These are phyloP conservation scores for Protomyctophum bolini DNA, from an alignment of 2,113 vertebrate species.

Conservation along the genomic window DNA sequence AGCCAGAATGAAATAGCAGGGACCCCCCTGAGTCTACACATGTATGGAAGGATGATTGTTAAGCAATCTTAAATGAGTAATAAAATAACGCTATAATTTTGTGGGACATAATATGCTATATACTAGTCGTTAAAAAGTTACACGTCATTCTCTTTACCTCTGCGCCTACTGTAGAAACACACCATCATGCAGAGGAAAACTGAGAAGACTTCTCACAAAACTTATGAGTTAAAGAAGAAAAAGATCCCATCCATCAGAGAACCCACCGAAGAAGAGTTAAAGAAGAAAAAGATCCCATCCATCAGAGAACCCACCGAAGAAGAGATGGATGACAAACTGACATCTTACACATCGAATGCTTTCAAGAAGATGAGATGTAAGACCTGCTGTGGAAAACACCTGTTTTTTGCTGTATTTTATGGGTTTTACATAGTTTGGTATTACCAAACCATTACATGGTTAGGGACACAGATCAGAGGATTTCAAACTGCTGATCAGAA, in stretches of 20 bases:
- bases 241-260: not conserved
- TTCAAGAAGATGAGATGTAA: constrained; percentile 86
- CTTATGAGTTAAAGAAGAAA: constrained; percentile 37
- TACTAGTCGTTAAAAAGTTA: no score
- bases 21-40: no score
- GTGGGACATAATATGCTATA: no score
- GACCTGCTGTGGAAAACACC: constrained; percentile 41
- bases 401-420: constrained; percentile 19
- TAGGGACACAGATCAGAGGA: not conserved
- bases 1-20: no score
- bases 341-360: constrained; percentile 33
- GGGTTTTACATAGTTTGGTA: not conserved
- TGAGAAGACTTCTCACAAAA: constrained; percentile 19
- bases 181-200: constrained; percentile 9
- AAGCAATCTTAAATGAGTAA: no score
- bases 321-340: constrained; percentile 27
- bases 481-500: no score
- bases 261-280: constrained; percentile 30
- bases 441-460: no score
- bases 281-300: constrained; percentile 26
- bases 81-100: no score
- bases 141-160: no score
- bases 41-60: no score
- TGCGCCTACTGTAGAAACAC: no score
- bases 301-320: constrained; percentile 12